Base-by-base conservation (phyloP, 2,888 invertebrate species). In the Torymus auratus region DNA sequence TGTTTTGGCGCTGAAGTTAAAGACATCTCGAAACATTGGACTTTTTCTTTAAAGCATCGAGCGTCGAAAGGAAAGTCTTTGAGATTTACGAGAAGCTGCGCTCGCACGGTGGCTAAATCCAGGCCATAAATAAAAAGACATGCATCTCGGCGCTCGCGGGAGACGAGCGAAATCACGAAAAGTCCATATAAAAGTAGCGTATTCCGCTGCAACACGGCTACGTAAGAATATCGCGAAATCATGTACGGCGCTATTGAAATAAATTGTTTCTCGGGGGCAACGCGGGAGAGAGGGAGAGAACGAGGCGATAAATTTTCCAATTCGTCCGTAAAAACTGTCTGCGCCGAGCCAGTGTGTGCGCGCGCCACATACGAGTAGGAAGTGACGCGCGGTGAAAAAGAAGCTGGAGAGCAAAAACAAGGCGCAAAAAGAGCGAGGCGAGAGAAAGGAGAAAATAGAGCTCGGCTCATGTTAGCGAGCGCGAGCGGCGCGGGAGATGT, bases 201-300 rank as follows among this genome's bases (percentile, higher is more conserved):
- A 41, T 41, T 41, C 28, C 41, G 5, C 17, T 60, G 17, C 2
- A 14, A 50, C 58, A 23, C 14, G 17, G 41, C 41, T 41, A 41
- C 60, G 69, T 11, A 53, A 52, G 41, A 53, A 67, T 67, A 67
- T 67, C 53, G 28, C n/a, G 15, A 17, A 55, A 69, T 69, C 56
- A 69, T 56, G 69, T 56, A 69, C 56, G 28, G 23, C 17, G 23
- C 65, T 28, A 75, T 75, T 75, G 74, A 75, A 75, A 75, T 75
- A 67, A 76, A 69, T 68, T 15, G 76, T 62, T 61, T 76, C 55
- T 69, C 55, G 52, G 53, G 12, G 17, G 67, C 41, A 41, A 41
- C 41, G 41, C 41, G 64, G 41, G 28, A 13, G 52, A 67, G 13
- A 62, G 52, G n/a, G 53, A 70, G 61, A 13, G 14, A 4, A 15